Base-by-base conservation (phyloP, 2,113 vertebrate genomes). In the Megalops atlanticus region DNA sequence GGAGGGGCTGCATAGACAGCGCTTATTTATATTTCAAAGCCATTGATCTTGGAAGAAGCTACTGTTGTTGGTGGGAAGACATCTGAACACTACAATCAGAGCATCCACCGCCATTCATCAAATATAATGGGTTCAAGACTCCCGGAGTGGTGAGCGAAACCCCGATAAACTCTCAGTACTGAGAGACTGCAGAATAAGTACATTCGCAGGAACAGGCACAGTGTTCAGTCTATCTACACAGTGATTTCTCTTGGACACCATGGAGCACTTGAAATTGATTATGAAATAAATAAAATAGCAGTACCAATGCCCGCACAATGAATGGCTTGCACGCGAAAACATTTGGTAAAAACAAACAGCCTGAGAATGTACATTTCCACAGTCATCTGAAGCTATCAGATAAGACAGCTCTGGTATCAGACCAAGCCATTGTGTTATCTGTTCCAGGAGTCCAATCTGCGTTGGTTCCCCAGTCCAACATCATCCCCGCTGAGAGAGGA, bases 1-100 rank as follows among this genome's bases (percentile, higher is more conserved):
- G 81, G 81, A 88, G 75, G 86, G 77, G 73, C 84, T 82, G 86
- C 74, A 45, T 80, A 86, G 81, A 87, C 4, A 1, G 31, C 24
- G 76, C 87, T 88, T 81, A 88, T 85, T 87, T 87, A 85, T 84
- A 87, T 86, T 88, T 87, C 80, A 70, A 81, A 84, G 80, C 74
- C 83, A 85, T 83, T 85, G 80, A 86, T 86, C 87, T 82, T 78
- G 78, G 76, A 88, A 85, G 78, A 82, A 87, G 83, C 88, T 89
- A 85, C 87, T 87, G 90, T 86, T 88, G 88, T n/a, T 88, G 84
- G 69, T 81, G 73, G 82, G 74, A 78, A 84, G 69, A 64, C 71
- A 85, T 39, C 15, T 12, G 54, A 83, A 82, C 78, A 79, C 70
- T 85, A 83, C 82, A 87, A 82, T 90, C 81, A 70, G 58, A 82